Base-by-base conservation (phyloP, 64 coral and sea anemone genomes). In the Trachythela sp. region DNA sequence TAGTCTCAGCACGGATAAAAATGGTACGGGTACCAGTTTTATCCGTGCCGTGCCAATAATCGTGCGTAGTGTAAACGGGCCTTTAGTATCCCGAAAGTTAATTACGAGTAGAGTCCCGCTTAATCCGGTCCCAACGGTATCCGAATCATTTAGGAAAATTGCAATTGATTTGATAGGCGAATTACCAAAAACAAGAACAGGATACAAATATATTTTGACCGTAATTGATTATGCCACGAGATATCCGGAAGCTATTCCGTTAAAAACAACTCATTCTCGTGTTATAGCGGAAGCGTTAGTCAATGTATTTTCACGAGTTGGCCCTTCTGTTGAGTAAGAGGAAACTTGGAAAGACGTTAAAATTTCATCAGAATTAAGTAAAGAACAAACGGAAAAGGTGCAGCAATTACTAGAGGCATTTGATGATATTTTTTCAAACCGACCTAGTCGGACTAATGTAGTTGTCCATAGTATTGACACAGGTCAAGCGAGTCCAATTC, bases 201-300 rank as follows among this genome's bases (percentile, higher is more conserved):
- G 88, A 29, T 80, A 90, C 36, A 1, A 42, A 31, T 89, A 93
- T 50, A 86, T 93, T 24, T 40, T 93, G 4, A 87, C 83, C 26
- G 30, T 93, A 14, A n/a, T 89, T 37, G 92, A 93, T 39, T 90
- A 86, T 83, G 92, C 87, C 2, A 93, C 92, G 0, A 48, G 92
- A 36, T 93, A 89, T 68, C 92, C 92, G 27, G 92, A 93, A 41
- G 92, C 92, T 0, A 77, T 93, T 86, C 87, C 88, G 1, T 77
- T 86, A 22, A 72, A 60, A 83, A 75, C 24, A 32, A 90, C 70
- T 54, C 30, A 85, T 77, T 76, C 92, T 18, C 50, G 89, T 27
- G 67, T 48, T 15, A 80, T 93, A 2, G 92, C 92, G 0, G 84
- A 93, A 40, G 87, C 83, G 0, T 36, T 93, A 2, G 42, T 93